Percentiles rank a stretch among this genome's conserved stretches.
phyloP scores from a whole-genome alignment of 2,797 vertebrate genomes.

The Rallus crepitans region DNA sequence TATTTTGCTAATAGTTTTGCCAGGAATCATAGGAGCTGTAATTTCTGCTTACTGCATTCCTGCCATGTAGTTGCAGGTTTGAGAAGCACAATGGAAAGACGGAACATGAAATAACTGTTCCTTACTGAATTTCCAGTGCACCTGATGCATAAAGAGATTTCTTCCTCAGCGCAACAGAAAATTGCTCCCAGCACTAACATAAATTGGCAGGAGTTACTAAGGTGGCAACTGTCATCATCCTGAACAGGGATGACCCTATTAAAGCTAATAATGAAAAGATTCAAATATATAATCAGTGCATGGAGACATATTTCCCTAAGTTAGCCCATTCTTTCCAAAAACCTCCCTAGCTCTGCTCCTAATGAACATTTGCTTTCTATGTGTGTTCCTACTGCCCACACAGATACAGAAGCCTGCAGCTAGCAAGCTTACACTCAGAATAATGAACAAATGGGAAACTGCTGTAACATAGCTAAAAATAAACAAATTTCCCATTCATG shows the following conservation, averaged over 20 bases:
- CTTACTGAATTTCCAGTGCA: neutral
- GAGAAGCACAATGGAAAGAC: neutral
- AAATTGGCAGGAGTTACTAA: neutral
- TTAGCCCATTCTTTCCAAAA: neutral
- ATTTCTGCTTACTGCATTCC: neutral
- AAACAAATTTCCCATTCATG: neutral
- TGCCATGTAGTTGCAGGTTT: neutral
- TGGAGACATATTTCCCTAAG: neutral
- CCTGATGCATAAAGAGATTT: neutral
- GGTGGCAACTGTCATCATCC: neutral
- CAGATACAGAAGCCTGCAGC: neutral
- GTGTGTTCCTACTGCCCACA: neutral
- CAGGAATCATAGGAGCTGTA: neutral
- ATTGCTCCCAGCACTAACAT: neutral
- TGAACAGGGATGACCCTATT: neutral
- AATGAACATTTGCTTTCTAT: neutral
- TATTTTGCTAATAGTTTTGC: neutral
- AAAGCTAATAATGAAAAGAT: neutral
- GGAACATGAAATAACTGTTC: neutral
- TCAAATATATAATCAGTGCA: neutral
- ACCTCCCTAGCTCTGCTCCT: neutral
- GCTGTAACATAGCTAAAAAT: neutral
- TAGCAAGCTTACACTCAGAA: neutral
- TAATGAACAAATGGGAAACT: conserved; percentile 19
- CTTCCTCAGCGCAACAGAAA: neutral